A percentile compares a stretch with the other conserved stretches of the same genome.
These are phyloP conservation scores for Bombus superbus DNA, from an alignment of 1,140 invertebrate genomes.

Conservation along the genomic window DNA sequence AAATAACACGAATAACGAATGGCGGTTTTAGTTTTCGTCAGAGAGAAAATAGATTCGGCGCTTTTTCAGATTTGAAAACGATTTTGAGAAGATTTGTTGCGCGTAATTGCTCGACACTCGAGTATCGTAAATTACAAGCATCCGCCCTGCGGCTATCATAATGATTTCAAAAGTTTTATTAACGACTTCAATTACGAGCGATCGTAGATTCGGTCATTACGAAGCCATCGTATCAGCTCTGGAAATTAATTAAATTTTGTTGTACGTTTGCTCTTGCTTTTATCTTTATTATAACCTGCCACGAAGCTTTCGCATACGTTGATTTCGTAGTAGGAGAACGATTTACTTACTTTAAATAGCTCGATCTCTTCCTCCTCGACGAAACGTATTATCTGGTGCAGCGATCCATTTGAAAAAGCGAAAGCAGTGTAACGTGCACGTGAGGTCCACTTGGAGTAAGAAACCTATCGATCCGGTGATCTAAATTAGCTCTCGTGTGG, in stretches of 20 bases:
- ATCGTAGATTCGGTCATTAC: too few relatives aligned
- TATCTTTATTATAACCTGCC: not conserved
- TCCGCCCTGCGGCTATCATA: too few relatives aligned
- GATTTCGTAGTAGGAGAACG: not conserved
- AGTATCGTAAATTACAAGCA: too few relatives aligned
- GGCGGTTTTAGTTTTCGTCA: too few relatives aligned
- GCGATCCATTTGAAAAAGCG: conserved; percentile 48
- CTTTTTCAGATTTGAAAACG: too few relatives aligned
- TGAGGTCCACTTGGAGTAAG: conserved; percentile 32
- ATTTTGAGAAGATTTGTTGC: too few relatives aligned
- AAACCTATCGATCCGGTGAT: conserved; percentile 50
- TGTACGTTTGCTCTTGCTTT: not conserved
- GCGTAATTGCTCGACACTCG: too few relatives aligned
- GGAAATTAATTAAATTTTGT: not conserved
- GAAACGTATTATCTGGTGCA: conserved; percentile 32
- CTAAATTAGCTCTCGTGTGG: conserved; percentile 51
- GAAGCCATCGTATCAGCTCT: not conserved
- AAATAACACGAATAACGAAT: too few relatives aligned
- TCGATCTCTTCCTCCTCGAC: not conserved
- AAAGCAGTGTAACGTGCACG: conserved; percentile 45
- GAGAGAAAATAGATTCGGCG: too few relatives aligned
- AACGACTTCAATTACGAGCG: too few relatives aligned
- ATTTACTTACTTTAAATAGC: conserved; percentile 19
- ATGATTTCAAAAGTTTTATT: too few relatives aligned
- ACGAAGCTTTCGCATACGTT: not conserved